Base-by-base conservation (phyloP, 2,113 vertebrate genomes). In the Calonectris borealis region DNA sequence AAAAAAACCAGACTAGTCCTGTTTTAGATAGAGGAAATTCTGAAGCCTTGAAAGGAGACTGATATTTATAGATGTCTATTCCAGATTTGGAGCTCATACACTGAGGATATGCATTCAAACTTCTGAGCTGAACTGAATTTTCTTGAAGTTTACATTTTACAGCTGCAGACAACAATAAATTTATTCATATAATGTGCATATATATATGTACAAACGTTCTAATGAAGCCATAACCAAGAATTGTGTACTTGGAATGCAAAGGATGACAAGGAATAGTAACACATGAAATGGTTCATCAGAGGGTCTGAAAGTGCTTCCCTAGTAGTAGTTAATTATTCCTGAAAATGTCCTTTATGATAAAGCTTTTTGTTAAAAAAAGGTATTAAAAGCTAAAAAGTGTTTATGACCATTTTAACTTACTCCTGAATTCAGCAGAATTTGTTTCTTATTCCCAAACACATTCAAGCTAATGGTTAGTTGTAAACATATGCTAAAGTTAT, bases 401-500 rank as follows among this genome's bases (percentile, higher is more conserved):
- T 87, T 91, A 32, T 72, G 40, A 79, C n/a, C 18, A 52, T 55
- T 96, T 91, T 48, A 89, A 87, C 14, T 84, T 91, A 55, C 79
- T 94, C 44, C 32, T 87, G 84, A 94, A 87, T 76, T 89, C 83
- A 93, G 11, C 31, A 76, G 36, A 89, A 83, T 77, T 91, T 77
- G 7, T 55, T 95, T 85, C 20, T 83, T 65, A 48, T 80, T 95
- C 40, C 32, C 34, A 55, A 73, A 80, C 46, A 20, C 11, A 27
- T 77, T 86, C 31, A 52, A 83, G 54, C 24, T 89, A 87, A 70
- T 70, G 22, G 22, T 51, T 85, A 89, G 73, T 76, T 93, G 70
- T 55, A 80, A 96, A 70, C 51, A 76, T 46, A 42, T 88, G 46
- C 15, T 93, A 9, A 90, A 91, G 26, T 57, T 90, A 49, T 44